Percentiles rank a stretch among this genome's conserved stretches.
These are phyloP conservation scores for Cyclophora albipunctata DNA, from an alignment of 2,888 invertebrate genomes.

Conservation along the genomic window DNA sequence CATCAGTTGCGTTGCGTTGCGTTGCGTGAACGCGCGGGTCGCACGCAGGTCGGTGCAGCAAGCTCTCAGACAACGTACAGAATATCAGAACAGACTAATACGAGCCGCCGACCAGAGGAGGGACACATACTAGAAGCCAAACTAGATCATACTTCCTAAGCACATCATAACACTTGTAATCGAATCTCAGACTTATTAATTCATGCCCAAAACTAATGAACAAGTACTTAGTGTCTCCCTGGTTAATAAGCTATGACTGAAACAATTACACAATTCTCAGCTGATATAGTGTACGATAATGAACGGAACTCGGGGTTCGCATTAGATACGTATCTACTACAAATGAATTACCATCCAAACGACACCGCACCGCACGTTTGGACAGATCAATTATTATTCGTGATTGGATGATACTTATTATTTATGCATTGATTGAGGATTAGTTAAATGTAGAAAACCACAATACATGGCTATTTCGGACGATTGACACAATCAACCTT, in stretches of 20 bases:
- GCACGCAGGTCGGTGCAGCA: slow-evolving; percentile 36
- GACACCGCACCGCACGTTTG: slow-evolving; percentile 35
- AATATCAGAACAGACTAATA: slow-evolving; percentile 38
- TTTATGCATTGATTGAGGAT: too few relatives aligned
- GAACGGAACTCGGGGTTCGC: slow-evolving; percentile 4
- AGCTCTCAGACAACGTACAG: slow-evolving; percentile 27
- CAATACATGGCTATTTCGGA: slow-evolving; percentile 52
- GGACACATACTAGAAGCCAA: slow-evolving; percentile 63
- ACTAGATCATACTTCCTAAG: slow-evolving; percentile 69
- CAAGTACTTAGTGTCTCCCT: slow-evolving; percentile 53
- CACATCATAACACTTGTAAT: slow-evolving; percentile 28
- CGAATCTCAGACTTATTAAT: slow-evolving; percentile 63
- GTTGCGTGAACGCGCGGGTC: slow-evolving; percentile 32
- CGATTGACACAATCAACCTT: slow-evolving; percentile 52
- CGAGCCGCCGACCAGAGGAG: slow-evolving; percentile 45
- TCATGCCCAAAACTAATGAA: slow-evolving; percentile 73
- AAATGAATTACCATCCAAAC: slow-evolving; percentile 66
- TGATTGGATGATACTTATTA: slow-evolving; percentile 6
- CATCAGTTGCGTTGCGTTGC: slow-evolving; percentile 22
- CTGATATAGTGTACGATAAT: slow-evolving; percentile 12
- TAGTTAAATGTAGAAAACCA: slow-evolving; percentile 1
- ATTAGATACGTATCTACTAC: slow-evolving; percentile 30
- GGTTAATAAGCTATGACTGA: slow-evolving; percentile 72
- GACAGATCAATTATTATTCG: slow-evolving; percentile 12
- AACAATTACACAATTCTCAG: slow-evolving; percentile 37